phyloP scores from a whole-genome alignment of 2,888 invertebrate species.

The Lutraria lutraria region DNA sequence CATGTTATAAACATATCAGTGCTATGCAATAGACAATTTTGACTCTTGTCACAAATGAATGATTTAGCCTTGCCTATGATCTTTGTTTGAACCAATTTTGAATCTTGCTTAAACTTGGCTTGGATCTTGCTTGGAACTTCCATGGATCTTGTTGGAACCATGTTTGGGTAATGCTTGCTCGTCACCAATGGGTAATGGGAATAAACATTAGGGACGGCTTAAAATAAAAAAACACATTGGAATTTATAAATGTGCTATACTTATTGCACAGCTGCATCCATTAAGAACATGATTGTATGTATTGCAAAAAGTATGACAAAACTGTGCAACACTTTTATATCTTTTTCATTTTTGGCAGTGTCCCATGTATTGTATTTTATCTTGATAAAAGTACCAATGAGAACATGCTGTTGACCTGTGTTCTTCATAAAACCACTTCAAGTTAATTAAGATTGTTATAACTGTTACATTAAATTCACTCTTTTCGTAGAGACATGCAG shows the following conservation, averaged over 20 bases:
- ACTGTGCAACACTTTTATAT: not conserved
- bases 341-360: not conserved
- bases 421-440: not conserved
- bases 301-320: not conserved
- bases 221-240: not conserved
- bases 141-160: no score
- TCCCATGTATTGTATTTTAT: not conserved
- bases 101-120: no score
- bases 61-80: no score
- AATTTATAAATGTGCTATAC: not conserved
- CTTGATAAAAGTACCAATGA: not conserved
- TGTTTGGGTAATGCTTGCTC: no score
- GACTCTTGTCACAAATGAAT: no score
- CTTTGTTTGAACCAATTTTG: no score
- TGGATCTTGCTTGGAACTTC: no score
- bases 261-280: not conserved
- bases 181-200: not conserved
- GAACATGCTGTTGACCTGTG: not conserved
- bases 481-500: not conserved
- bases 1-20: no score
- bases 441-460: not conserved
- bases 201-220: not conserved
- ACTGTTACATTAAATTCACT: not conserved
- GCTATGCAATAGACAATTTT: no score
- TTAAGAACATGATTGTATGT: not conserved